Base-by-base conservation (phyloP, 2,113 vertebrate species). In the Tinamus guttatus region DNA sequence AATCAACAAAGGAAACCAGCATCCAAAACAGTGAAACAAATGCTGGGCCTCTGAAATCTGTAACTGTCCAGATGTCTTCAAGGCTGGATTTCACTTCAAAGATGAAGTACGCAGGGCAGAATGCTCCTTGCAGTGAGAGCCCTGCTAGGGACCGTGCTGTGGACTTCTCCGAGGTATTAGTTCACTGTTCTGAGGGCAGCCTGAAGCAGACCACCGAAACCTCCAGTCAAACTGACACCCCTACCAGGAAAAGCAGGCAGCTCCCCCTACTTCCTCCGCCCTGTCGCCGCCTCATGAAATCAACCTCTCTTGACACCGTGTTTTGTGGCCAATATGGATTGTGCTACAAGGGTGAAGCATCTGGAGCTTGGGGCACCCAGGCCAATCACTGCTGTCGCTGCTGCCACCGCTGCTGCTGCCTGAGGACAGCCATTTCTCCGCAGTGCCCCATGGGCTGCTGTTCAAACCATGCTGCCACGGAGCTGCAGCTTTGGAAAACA, bases 21-120 rank as follows among this genome's bases (percentile, higher is more conserved):
- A 28, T 75, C 63, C 73, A 49, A 40, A 58, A 59, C 1, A 4
- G 76, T 65, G 81, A 96, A 74, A 49, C 60, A 27, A 60, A n/a
- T 9, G 7, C 76, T 34, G 68, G 45, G 38, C 45, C 32, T 49
- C 67, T 89, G 70, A 94, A 93, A 91, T 97, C 95, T 25, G 89
- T 97, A 64, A 96, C 95, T 32, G 69, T 96, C 82, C 97, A 97
- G 83, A 94, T 97, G 95, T 76, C 97, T 85, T 97, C 95, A 64
- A 80, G 18, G n/a, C 77, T 97, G 88, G 41, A 91, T 32, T 92
- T 92, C 12, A 71, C 64, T 83, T 96, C 96, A 70, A 73, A 17
- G 30, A 63, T 91, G 51, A 60, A 84, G 13, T 77, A 56, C 19
- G 59, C 68, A 78, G 56, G 56, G 32, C 88, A 92, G 70, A 96